Conservation (phyloP, 2,113 vertebrate genomes). For the Catharus fuscescens region DNA sequence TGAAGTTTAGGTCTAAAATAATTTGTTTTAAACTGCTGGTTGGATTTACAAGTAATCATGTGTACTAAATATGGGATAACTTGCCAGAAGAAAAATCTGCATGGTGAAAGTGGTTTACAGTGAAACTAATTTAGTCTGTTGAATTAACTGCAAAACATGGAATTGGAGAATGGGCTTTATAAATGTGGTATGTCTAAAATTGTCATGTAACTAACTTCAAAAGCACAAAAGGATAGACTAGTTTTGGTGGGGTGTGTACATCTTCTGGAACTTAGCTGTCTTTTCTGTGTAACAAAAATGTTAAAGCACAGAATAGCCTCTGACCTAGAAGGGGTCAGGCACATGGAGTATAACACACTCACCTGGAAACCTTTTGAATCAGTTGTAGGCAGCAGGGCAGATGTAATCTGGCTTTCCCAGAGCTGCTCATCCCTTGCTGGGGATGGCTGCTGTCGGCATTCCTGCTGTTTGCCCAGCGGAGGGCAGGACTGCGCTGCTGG, state of each 20-base stretch:
- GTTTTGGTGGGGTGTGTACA: background rate
- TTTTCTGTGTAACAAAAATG: background rate
- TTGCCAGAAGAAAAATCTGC: slow-evolving; percentile 50
- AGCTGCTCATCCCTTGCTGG: background rate
- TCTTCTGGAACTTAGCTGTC: background rate
- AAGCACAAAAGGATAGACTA: background rate
- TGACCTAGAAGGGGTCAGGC: background rate
- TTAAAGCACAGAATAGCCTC: background rate
- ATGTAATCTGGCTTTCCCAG: background rate
- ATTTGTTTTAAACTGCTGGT: slow-evolving; percentile 28
- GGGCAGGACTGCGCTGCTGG: slow-evolving; percentile 1
- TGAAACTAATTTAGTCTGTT: slow-evolving; percentile 67
- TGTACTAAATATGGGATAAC: slow-evolving; percentile 61
- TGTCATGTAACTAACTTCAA: slow-evolving; percentile 31
- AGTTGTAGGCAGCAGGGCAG: background rate
- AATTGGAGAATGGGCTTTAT: slow-evolving; percentile 44
- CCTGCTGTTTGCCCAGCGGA: background rate
- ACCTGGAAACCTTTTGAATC: background rate
- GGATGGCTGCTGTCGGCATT: background rate
- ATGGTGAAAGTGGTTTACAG: slow-evolving; percentile 46
- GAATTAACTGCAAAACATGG: slow-evolving; percentile 50
- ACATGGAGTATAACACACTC: background rate
- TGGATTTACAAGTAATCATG: slow-evolving; percentile 67
- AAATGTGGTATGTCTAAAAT: slow-evolving; percentile 41
- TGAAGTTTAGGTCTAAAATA: background rate